These are phyloP conservation scores for Siderastrea siderea DNA, from an alignment of 92 coral and sea anemone species.

Conservation along the genomic window DNA sequence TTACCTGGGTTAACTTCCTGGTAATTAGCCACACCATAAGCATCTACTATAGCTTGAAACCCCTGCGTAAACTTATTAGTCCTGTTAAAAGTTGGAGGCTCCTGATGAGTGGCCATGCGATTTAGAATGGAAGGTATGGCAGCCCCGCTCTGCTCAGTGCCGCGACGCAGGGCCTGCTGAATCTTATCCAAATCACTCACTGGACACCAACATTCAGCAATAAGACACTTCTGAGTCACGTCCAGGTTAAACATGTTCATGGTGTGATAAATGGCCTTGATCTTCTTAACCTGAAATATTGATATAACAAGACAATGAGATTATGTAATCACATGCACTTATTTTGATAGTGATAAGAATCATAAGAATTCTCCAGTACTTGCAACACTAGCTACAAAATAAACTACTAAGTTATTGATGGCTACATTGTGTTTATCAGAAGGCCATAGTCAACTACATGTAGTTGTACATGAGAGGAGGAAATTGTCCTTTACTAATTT, in stretches of 20 bases:
- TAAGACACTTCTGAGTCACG: constrained; percentile 98
- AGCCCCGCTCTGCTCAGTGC: constrained; percentile 98
- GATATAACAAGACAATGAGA: not conserved
- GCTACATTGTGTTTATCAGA: no score
- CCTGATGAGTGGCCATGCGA: constrained; percentile 94
- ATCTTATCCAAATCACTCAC: constrained; percentile 93
- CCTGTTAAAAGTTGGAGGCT: constrained; percentile 98
- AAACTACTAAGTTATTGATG: no score
- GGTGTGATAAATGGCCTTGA: constrained; percentile 98
- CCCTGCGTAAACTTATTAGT: constrained; percentile 96
- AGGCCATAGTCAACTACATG: no score
- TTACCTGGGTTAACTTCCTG: constrained; percentile 99
- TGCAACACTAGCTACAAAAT: no score
- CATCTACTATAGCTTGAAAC: constrained; percentile 96
- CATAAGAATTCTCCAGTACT: no score
- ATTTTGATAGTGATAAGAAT: no score
- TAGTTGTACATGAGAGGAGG: no score
- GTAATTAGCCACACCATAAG: constrained; percentile 98
- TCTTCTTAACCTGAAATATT: constrained; percentile 87
- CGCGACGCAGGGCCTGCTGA: constrained; percentile 92
- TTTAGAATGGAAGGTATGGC: constrained; percentile 96
- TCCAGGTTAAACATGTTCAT: constrained; percentile 99
- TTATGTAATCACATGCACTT: no score
- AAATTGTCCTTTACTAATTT: no score
- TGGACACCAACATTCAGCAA: constrained; percentile 99